Conservation (phyloP, 2,888 invertebrate species). For the Drosophila histrio region DNA sequence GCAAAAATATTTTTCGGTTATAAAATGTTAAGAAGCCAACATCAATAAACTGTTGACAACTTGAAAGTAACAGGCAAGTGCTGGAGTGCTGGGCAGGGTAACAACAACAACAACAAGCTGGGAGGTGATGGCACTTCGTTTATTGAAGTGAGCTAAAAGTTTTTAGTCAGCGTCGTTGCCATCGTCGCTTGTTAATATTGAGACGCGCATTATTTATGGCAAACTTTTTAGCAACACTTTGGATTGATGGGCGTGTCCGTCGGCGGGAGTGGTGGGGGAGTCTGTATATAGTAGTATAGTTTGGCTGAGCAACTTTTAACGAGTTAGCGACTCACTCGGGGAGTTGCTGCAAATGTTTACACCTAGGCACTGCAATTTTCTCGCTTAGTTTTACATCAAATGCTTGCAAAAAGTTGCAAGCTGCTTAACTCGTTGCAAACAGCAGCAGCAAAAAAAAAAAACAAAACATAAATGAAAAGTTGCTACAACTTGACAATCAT, state of each 20-base stretch:
- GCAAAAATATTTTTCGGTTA: conserved; percentile 47
- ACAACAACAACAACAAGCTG: neutral
- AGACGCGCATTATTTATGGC: conserved; percentile 73
- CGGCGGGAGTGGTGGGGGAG: neutral
- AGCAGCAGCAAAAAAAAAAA: neutral
- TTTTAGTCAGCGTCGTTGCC: conserved; percentile 48
- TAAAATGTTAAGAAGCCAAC: conserved; percentile 56
- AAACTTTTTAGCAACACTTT: conserved; percentile 71
- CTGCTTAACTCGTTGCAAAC: conserved; percentile 47
- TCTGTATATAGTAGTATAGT: conserved; percentile 28
- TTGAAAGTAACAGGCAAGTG: conserved; percentile 44
- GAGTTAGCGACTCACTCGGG: conserved; percentile 49
- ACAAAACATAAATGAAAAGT: conserved; percentile 23
- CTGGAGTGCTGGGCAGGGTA: neutral
- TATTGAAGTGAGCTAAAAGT: conserved; percentile 61
- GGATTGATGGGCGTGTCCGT: conserved; percentile 54
- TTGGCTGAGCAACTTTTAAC: conserved; percentile 65
- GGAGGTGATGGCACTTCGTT: conserved; percentile 54
- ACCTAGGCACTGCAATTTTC: conserved; percentile 56
- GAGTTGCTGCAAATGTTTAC: conserved; percentile 49
- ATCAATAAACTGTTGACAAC: conserved; percentile 70
- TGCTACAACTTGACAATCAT: conserved; percentile 46
- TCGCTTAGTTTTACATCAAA: conserved; percentile 55
- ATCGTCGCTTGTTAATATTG: conserved; percentile 69
- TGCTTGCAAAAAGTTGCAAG: conserved; percentile 39